Percentiles rank a stretch among this genome's conserved stretches.
These are phyloP conservation scores for Leptodactylus fallax DNA, from an alignment of 2,797 vertebrate species.

Conservation along the genomic window DNA sequence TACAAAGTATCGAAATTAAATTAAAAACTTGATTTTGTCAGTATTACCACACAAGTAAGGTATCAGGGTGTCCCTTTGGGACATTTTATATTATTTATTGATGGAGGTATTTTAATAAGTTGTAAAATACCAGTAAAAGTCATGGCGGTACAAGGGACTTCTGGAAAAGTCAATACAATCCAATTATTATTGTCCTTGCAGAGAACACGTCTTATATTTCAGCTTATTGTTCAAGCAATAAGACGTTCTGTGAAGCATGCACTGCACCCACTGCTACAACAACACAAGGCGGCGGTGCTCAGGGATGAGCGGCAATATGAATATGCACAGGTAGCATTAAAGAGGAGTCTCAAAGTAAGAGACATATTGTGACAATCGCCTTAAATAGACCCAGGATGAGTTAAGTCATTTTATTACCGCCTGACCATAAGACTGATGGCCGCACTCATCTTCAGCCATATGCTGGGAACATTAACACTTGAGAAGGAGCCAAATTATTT, in stretches of 20 bases:
- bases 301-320: background rate
- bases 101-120: constrained; percentile 56
- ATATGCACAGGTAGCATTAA: constrained; percentile 31
- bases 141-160: constrained; percentile 44
- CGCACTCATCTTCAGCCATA: constrained; percentile 44
- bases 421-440: constrained; percentile 48
- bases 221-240: constrained; percentile 41
- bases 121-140: constrained; percentile 56
- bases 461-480: constrained; percentile 57
- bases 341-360: constrained; percentile 34
- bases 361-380: constrained; percentile 42
- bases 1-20: constrained; percentile 50
- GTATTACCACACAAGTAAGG: constrained; percentile 21
- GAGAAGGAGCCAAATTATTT: constrained; percentile 58
- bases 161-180: constrained; percentile 52
- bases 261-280: background rate
- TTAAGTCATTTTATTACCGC: constrained; percentile 49
- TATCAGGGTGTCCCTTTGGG: constrained; percentile 31
- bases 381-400: constrained; percentile 29
- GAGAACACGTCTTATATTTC: constrained; percentile 39
- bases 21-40: constrained; percentile 29
- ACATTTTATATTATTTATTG: constrained; percentile 57
- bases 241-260: constrained; percentile 2
- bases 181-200: constrained; percentile 53
- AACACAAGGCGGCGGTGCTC: background rate